Evolutionary conservation across 2,888 invertebrate genomes (phyloP).

Genomic region (Agrotis clavis): DNA sequence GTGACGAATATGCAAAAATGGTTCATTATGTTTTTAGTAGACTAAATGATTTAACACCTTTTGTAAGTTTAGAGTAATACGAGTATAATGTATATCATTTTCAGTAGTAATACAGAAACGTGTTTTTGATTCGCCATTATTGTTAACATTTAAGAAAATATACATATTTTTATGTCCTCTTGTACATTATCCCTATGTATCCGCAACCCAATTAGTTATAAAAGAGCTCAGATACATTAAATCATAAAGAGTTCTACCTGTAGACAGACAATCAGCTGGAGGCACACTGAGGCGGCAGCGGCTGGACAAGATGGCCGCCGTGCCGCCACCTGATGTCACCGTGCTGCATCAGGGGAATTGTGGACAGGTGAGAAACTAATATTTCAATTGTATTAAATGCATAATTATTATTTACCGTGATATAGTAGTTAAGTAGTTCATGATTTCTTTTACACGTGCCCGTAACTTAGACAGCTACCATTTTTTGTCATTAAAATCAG

Average conservation of each 20-base stretch:
- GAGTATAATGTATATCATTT: too few species aligned
- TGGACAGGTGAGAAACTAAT: constrained; percentile 77
- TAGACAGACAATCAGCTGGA: constrained; percentile 85
- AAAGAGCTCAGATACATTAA: constrained; percentile 57
- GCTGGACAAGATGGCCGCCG: constrained; percentile 86
- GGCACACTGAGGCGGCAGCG: constrained; percentile 86
- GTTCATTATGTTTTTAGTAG: too few species aligned
- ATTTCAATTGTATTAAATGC: neutral
- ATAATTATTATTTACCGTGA: neutral
- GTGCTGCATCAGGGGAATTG: constrained; percentile 88
- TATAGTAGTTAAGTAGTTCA: neutral
- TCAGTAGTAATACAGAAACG: too few species aligned
- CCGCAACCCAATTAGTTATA: constrained; percentile 17
- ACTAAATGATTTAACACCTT: too few species aligned
- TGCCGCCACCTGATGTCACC: constrained; percentile 89
- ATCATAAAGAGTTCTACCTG: constrained; percentile 60
- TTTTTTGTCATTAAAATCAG: too few species aligned
- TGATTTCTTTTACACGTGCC: neutral
- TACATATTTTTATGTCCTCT: too few species aligned
- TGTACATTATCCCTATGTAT: too few species aligned
- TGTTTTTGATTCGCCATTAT: too few species aligned
- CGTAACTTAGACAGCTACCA: too few species aligned
- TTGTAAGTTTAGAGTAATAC: too few species aligned
- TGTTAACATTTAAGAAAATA: too few species aligned
- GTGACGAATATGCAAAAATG: too few species aligned